Percentiles rank a stretch among this genome's conserved stretches.
phyloP scores from a whole-genome alignment of 1,140 invertebrate species.

The Helicoverpa zea region DNA sequence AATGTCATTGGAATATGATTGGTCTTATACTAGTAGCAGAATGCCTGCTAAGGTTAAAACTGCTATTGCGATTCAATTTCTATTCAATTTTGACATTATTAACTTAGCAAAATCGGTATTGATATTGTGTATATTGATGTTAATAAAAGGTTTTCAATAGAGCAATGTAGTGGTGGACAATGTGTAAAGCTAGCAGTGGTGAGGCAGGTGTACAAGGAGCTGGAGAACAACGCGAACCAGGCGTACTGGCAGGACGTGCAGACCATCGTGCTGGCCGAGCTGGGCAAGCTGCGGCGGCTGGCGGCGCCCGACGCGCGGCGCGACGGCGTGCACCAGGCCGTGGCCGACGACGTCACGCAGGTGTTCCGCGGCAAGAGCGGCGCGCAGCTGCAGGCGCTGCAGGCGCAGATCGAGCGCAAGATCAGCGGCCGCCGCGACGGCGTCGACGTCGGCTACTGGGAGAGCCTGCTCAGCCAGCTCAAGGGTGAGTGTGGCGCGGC shows the following conservation, averaged over 20 bases:
- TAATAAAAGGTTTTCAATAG: neutral
- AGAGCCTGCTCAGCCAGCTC: constrained; percentile 96
- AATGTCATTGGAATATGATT: too few species aligned
- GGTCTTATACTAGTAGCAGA: too few species aligned
- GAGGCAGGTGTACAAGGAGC: constrained; percentile 92
- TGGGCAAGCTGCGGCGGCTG: constrained; percentile 94
- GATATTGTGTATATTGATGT: too few species aligned
- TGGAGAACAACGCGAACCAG: constrained; percentile 95
- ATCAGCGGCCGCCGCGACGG: constrained; percentile 94
- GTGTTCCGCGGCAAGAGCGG: constrained; percentile 94
- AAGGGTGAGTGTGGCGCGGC: constrained; percentile 88
- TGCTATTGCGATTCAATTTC: too few species aligned
- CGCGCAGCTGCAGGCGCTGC: constrained; percentile 93
- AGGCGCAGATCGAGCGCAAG: constrained; percentile 96
- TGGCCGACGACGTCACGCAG: constrained; percentile 95
- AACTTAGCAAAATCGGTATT: too few species aligned
- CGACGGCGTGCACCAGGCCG: constrained; percentile 97
- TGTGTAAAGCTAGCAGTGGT: too few species aligned
- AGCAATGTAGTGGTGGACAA: too few species aligned
- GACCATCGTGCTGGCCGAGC: constrained; percentile 98
- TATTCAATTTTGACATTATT: too few species aligned
- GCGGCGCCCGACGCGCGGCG: constrained; percentile 90
- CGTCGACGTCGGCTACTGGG: constrained; percentile 99
- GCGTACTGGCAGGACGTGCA: constrained; percentile 99
- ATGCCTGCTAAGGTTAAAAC: too few species aligned